phyloP scores from a whole-genome alignment of 1,140 invertebrate genomes.

The Brachionus calyciflorus region DNA sequence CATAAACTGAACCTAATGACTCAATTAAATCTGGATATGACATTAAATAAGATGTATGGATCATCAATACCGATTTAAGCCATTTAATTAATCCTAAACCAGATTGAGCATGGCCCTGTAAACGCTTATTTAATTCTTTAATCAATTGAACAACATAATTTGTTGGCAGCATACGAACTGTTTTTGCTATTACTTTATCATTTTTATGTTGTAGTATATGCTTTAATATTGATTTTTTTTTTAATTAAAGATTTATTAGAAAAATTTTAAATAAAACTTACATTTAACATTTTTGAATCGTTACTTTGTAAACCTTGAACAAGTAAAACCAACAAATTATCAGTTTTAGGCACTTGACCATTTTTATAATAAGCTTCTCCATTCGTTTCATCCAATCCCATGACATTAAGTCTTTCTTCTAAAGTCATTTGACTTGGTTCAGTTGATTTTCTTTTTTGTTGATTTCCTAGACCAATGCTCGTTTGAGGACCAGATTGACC shows the following conservation, averaged over 20 bases:
- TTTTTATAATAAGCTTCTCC: conserved; percentile 16
- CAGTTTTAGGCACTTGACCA: conserved; percentile 52
- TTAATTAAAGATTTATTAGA: neutral
- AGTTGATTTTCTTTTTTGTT: neutral
- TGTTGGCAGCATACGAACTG: conserved; percentile 53
- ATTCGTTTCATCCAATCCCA: conserved; percentile 51
- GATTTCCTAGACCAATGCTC: conserved; percentile 50
- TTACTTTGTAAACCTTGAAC: conserved; percentile 57
- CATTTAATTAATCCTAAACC: conserved; percentile 51
- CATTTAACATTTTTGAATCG: conserved; percentile 55
- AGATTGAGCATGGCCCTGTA: conserved; percentile 53
- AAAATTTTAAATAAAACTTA: conserved; percentile 48
- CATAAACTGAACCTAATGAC: conserved; percentile 53
- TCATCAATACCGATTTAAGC: conserved; percentile 54
- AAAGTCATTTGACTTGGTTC: conserved; percentile 52
- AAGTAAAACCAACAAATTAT: conserved; percentile 53
- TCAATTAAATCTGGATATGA: conserved; percentile 57
- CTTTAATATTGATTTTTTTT: conserved; percentile 48
- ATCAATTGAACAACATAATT: conserved; percentile 54
- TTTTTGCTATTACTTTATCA: conserved; percentile 53
- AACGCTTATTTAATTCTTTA: conserved; percentile 52
- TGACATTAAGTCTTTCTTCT: conserved; percentile 55
- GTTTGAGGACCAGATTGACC: conserved; percentile 52
- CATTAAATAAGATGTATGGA: conserved; percentile 57
- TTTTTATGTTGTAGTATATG: conserved; percentile 53